Evolutionary conservation across 2,113 vertebrate species (phyloP).

Genomic region (Cromileptes altivelis): DNA sequence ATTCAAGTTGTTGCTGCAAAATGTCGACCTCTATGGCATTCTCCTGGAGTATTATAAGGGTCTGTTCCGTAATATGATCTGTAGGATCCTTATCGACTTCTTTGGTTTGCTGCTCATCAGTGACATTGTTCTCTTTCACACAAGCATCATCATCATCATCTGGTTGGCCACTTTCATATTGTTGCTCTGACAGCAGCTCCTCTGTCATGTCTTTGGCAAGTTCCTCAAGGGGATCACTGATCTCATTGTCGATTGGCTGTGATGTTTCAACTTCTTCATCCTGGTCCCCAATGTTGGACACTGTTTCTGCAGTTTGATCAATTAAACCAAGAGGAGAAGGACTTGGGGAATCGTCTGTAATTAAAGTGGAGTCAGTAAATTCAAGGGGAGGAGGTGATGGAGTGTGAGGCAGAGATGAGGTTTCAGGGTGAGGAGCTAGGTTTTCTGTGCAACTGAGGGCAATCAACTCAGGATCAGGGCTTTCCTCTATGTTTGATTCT

Average conservation of each 20-base stretch:
- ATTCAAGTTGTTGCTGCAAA: constrained; percentile 23
- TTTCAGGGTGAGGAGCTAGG: background rate
- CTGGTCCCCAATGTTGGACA: background rate
- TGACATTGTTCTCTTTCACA: background rate
- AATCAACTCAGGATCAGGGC: constrained; percentile 16
- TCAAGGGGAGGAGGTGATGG: constrained; percentile 14
- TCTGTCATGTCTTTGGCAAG: background rate
- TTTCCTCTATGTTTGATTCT: constrained; percentile 21
- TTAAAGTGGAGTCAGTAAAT: background rate
- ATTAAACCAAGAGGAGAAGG: constrained; percentile 13
- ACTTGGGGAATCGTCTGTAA: background rate
- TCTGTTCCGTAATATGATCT: constrained; percentile 6
- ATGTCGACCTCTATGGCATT: background rate
- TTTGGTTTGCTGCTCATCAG: constrained; percentile 19
- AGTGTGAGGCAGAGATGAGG: background rate
- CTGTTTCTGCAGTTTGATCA: constrained; percentile 4
- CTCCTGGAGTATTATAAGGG: background rate
- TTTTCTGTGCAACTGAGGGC: background rate
- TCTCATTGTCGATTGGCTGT: constrained; percentile 7
- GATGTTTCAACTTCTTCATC: constrained; percentile 20
- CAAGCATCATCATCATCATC: background rate
- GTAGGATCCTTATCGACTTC: background rate
- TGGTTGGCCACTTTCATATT: background rate
- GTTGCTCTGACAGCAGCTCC: constrained; percentile 4
- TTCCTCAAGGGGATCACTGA: background rate